Percentiles rank a stretch among this genome's conserved stretches.
These are phyloP conservation scores for Labeo catla DNA, from an alignment of 2,113 vertebrate species.

Conservation along the genomic window DNA sequence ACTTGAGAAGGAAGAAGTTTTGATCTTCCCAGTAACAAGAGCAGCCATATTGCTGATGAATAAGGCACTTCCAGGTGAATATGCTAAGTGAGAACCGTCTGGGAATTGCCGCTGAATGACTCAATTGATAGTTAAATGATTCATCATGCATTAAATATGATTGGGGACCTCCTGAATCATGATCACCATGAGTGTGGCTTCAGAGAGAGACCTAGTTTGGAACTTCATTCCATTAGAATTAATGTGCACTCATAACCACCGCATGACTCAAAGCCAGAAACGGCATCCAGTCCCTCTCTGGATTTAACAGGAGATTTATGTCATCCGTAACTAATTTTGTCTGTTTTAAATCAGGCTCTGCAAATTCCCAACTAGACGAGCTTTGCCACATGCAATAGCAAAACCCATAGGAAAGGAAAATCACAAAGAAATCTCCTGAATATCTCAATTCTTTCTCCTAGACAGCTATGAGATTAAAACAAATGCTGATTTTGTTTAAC, in stretches of 20 bases:
- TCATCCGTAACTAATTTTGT: conserved; percentile 44
- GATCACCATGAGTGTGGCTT: conserved; percentile 34
- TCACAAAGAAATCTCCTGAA: neutral
- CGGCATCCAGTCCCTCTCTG: conserved; percentile 17
- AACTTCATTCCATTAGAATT: conserved; percentile 32
- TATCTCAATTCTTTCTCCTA: neutral
- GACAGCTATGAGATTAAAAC: neutral
- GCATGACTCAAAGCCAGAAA: conserved; percentile 1
- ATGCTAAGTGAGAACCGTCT: neutral
- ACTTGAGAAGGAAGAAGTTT: conserved; percentile 7
- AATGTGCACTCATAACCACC: conserved; percentile 42
- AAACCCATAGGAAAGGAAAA: conserved; percentile 25
- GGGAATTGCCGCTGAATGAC: conserved; percentile 33
- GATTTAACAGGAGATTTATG: conserved; percentile 37
- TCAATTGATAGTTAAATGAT: conserved; percentile 53
- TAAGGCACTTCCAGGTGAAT: conserved; percentile 17
- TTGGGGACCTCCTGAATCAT: conserved; percentile 41
- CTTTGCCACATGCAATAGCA: neutral
- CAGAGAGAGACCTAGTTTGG: conserved; percentile 30
- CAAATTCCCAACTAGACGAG: neutral
- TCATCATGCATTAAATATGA: conserved; percentile 47
- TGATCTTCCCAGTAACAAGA: conserved; percentile 16
- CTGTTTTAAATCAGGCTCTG: conserved; percentile 28
- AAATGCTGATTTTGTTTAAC: neutral
- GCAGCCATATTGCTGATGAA: neutral